Conservation (phyloP, 30 jellyfish, hydroid and myxozoan genomes). For the Pelagia noctiluca region DNA sequence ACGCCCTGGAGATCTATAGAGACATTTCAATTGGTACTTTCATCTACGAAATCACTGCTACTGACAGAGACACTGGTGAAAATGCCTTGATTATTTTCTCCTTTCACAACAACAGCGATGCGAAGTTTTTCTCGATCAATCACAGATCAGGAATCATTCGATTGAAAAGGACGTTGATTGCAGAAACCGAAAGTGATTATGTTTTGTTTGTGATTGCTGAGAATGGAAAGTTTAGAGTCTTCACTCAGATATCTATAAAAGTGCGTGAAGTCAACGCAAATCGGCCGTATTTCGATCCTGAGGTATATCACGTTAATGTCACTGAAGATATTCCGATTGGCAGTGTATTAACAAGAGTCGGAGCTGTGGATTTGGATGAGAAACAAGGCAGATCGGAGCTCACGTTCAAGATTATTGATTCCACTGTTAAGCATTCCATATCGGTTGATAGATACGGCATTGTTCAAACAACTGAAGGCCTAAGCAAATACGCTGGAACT, state of each 20-base stretch:
- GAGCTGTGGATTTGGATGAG: slow-evolving; percentile 79
- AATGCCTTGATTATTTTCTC: slow-evolving; percentile 62
- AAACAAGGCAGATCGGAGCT: slow-evolving; percentile 38
- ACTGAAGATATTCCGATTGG: slow-evolving; percentile 76
- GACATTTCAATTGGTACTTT: slow-evolving; percentile 31
- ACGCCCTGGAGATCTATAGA: slow-evolving; percentile 36
- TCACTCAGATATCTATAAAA: slow-evolving; percentile 61
- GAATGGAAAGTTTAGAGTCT: slow-evolving; percentile 49
- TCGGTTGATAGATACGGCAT: slow-evolving; percentile 55
- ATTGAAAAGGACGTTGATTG: slow-evolving; percentile 1
- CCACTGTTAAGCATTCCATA: slow-evolving; percentile 1
- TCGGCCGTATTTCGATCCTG: slow-evolving; percentile 69
- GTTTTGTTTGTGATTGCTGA: slow-evolving; percentile 63
- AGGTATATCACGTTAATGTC: slow-evolving; percentile 27
- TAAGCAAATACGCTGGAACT: slow-evolving; percentile 46
- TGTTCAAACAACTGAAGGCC: slow-evolving; percentile 3
- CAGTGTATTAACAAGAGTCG: slow-evolving; percentile 53
- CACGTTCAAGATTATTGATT: slow-evolving; percentile 18
- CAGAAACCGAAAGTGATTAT: slow-evolving; percentile 6
- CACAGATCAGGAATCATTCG: slow-evolving; percentile 40
- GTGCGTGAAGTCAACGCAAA: slow-evolving; percentile 79
- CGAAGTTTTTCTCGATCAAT: slow-evolving; percentile 45
- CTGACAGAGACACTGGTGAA: slow-evolving; percentile 71
- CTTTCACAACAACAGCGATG: slow-evolving; percentile 28
- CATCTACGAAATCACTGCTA: slow-evolving; percentile 42